Base-by-base conservation (phyloP, 2,113 vertebrate genomes). In the Stercorarius parasiticus region DNA sequence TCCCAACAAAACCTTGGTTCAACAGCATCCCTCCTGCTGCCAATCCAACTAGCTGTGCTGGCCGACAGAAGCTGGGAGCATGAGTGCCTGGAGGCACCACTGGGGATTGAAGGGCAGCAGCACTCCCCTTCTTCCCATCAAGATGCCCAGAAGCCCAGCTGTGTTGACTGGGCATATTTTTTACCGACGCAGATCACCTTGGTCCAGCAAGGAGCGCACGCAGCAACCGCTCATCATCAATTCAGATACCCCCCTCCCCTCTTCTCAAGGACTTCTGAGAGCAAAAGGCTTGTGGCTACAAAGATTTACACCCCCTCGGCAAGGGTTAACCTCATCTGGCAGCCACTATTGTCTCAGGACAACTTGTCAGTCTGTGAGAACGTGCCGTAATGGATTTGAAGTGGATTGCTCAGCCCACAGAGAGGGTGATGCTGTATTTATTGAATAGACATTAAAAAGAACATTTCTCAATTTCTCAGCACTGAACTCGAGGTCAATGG, bases 391-490 rank as follows among this genome's bases (percentile, higher is more conserved):
- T 99, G 98, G 99, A 99, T 99, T 98, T 98, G 98, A 98, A 98
- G 98, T 98, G 99, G 98, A 99, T 99, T 99, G 98, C 98, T 98
- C 98, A 98, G 98, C 98, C 98, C 98, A 98, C 96, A 96, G 98
- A 98, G 98, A 98, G 98, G 98, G 98, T 98, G 98, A 99, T 98
- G 98, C 98, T 98, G 97, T 99, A 99, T 99, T 99, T 99, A 99
- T 99, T 98, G 99, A 99, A 99, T 98, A 99, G 98, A 98, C 99
- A 99, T 99, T 99, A 99, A 99, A 99, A 99, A 97, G 95, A 98
- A 98, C 99, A 98, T 99, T 99, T 98, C 98, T 99, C 98, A 98
- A 98, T 99, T 99, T 99, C 98, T 98, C 98, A 97, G 98, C 98
- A 97, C 98, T 97, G 98, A 98, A 98, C 98, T 99, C 98, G 97